Evolutionary conservation across 2,113 vertebrate genomes (phyloP), one percentile per base, ranked within the genome.

Genomic region (Haplochromis vanheusdeni): DNA sequence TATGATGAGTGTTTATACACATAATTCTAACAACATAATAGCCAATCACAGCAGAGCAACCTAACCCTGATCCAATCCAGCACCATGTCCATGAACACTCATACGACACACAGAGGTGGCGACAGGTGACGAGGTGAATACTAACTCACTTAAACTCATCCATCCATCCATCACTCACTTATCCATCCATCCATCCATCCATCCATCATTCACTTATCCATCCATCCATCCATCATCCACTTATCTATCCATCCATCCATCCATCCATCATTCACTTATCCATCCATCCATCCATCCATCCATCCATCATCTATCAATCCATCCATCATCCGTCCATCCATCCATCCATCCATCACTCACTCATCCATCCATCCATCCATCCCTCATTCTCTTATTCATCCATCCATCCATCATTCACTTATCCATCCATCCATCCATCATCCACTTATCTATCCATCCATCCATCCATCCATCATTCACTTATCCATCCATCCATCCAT

Each of bases 201-300:
- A 6, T 45, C 5, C 13, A 6, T 45, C 5, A 13, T 1, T 0
- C 42, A 13, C 4, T 17, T 3, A 19, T 19, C 16, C 5, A 5
- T 9, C 4, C 1, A 3, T 5, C 16, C 47, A 1, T 17, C 2
- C 16, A 0, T 49, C 7, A 2, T 2, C 1, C 45, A 3, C 4
- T 14, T 0, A n/a, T n/a, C n/a, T n/a, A n/a, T 16, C 13, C 42
- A 6, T 45, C 42, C 7, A 9, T 19, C 16, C 19, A 5, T 16
- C 14, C 6, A 2, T 7, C 6, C 3, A 16, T 45, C 5, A 6
- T 3, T 1, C 12, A 6, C 5, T 40, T 0, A 40, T 40, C 1
- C 11, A 14, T 45, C 3, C 2, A 9, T 52, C 7, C 4, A 17
- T 47, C 2, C 2, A 4, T 42, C 1, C 19, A 1, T 6, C 5